Conservation (phyloP, 23 tunicate species). For the Trididemnum miniatum region DNA sequence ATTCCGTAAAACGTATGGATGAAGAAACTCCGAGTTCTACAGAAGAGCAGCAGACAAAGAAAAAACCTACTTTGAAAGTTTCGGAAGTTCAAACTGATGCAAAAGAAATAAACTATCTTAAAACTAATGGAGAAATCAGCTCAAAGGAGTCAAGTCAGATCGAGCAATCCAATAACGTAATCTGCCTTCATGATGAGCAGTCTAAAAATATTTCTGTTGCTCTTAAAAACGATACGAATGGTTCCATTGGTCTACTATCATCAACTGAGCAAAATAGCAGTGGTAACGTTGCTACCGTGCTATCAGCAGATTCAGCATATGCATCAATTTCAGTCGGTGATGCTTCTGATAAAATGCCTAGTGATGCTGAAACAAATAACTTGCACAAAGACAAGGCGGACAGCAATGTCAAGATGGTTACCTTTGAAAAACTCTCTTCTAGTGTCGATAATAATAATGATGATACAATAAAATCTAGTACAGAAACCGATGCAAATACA, state of each 20-base stretch:
- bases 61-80: not conserved
- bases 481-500: not conserved
- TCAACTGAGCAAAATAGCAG: not conserved
- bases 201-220: not conserved
- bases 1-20: not conserved
- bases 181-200: not conserved
- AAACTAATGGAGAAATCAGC: not conserved
- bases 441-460: not conserved
- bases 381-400: not conserved
- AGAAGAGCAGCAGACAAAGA: not conserved
- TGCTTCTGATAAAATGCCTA: not conserved
- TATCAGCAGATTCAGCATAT: not conserved
- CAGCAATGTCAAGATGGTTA: not conserved
- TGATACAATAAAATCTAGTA: not conserved
- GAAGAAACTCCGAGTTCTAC: not conserved
- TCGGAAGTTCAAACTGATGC: not conserved
- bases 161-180: no score
- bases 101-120: not conserved
- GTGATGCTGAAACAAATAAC: not conserved
- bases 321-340: not conserved
- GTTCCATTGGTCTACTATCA: no score
- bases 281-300: not conserved
- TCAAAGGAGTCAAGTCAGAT: no score
- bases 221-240: not conserved
- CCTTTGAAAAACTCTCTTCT: not conserved